Evolutionary conservation across 1,140 invertebrate genomes (phyloP).

Genomic region (Drosophila ogumai): DNA sequence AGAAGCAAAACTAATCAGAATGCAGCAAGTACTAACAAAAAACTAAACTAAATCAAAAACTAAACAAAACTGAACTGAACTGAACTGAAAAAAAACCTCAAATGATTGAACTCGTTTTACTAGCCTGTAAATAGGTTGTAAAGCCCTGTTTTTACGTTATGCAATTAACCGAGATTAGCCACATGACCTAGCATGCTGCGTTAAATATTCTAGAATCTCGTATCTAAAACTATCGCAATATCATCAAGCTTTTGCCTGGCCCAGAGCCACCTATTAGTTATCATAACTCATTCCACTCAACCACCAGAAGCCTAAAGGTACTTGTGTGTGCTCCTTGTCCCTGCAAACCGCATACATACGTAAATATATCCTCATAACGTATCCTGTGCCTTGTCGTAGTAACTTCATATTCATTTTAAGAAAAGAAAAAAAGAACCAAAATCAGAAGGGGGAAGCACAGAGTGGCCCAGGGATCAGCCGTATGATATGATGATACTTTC

Average conservation of each 20-base stretch:
- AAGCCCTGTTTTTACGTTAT: slow-evolving; percentile 84
- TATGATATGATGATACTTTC: slow-evolving; percentile 60
- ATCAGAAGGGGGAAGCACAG: neutral
- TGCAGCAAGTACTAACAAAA: slow-evolving; percentile 7
- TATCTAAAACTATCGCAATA: slow-evolving; percentile 70
- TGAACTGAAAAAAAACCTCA: slow-evolving; percentile 22
- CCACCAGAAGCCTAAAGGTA: neutral
- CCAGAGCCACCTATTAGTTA: slow-evolving; percentile 1
- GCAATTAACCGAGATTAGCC: slow-evolving; percentile 69
- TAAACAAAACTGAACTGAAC: slow-evolving; percentile 17
- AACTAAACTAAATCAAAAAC: slow-evolving; percentile 23
- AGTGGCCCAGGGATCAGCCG: slow-evolving; percentile 11
- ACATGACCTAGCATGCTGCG: slow-evolving; percentile 76
- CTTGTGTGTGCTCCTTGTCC: slow-evolving; percentile 9
- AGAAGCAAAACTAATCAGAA: slow-evolving; percentile 32
- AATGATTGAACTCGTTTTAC: slow-evolving; percentile 85
- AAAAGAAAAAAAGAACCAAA: neutral
- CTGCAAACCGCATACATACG: neutral
- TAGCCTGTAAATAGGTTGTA: slow-evolving; percentile 85
- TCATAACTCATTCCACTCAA: neutral
- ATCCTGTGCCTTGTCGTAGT: slow-evolving; percentile 37
- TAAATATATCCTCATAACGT: neutral
- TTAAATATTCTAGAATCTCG: slow-evolving; percentile 83
- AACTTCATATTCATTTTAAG: neutral
- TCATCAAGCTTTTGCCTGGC: slow-evolving; percentile 45